These are phyloP conservation scores for fruit fly (Drosophila melanogaster) DNA, from an alignment of 1,140 invertebrate species.

Conservation along the genomic window DNA sequence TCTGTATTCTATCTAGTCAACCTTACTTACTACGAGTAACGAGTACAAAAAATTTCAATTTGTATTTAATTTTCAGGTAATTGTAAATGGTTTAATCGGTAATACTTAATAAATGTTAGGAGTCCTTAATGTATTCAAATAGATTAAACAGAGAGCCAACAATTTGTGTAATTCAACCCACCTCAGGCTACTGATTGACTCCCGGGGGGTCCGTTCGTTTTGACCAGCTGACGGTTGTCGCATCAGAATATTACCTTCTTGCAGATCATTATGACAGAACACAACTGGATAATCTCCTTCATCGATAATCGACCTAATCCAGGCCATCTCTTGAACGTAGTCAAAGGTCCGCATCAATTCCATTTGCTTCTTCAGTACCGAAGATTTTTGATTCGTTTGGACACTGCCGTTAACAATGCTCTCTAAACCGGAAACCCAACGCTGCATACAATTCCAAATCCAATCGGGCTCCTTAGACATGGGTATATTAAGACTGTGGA, in stretches of 20 bases:
- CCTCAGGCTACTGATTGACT: constrained; percentile 62
- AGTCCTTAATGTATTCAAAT: background rate
- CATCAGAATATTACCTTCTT: constrained; percentile 91
- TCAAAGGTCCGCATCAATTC: constrained; percentile 84
- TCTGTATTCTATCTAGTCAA: no score
- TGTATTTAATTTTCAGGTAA: no score
- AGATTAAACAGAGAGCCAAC: no score
- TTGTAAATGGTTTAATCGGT: no score
- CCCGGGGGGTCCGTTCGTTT: constrained; percentile 42
- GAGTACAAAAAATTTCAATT: no score
- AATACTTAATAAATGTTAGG: background rate
- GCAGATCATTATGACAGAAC: constrained; percentile 99
- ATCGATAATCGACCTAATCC: constrained; percentile 87
- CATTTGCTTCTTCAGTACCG: constrained; percentile 62
- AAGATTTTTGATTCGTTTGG: constrained; percentile 56
- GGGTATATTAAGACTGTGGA: constrained; percentile 96
- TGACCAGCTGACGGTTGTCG: constrained; percentile 36
- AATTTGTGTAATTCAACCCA: constrained; percentile 4
- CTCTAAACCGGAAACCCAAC: constrained; percentile 88
- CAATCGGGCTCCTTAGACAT: constrained; percentile 97
- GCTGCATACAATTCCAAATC: constrained; percentile 95
- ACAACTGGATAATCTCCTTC: constrained; percentile 92
- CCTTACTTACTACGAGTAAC: no score
- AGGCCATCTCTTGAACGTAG: constrained; percentile 88
- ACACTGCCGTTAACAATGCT: constrained; percentile 73